Evolutionary conservation across 1,140 invertebrate genomes (phyloP), one percentile per base, ranked within the genome.

Genomic region (Helicorthomorpha holstii): DNA sequence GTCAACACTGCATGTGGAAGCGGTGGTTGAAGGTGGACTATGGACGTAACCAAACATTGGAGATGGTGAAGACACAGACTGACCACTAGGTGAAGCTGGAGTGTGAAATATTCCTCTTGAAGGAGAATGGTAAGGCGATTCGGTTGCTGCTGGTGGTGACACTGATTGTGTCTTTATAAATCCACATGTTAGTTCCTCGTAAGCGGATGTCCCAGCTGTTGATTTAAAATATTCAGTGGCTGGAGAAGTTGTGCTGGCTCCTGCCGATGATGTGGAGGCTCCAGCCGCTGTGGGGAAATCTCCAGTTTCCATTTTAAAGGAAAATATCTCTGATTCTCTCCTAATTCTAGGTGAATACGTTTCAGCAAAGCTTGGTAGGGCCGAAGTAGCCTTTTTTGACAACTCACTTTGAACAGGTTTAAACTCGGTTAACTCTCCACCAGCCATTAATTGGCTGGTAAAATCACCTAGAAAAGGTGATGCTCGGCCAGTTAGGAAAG

Each of bases 341-440:
- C 59, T 73, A 73, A 54, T 67, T 66, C 70, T 75, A 34, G 81
- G 74, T 27, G 81, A 83, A 64, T 86, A 86, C 25, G 82, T 87
- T 67, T 87, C 85, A 70, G 85, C 81, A 68, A 86, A 88, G 29
- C 29, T 34, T 16, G 29, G 29, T 34, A 34, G 29, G 16, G 29
- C 29, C 29, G 29, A 7, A 16, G 29, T 7, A 34, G 29, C 29
- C n/a, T n/a, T n/a, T n/a, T n/a, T n/a, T n/a, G n/a, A n/a, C n/a
- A n/a, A n/a, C n/a, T n/a, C n/a, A n/a, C n/a, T n/a, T n/a, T n/a
- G n/a, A n/a, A n/a, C 29, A 7, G 29, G 29, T 34, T 34, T 34
- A 34, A 7, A 34, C 16, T 34, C 29, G 7, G 29, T 7, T 16
- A 34, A 34, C 29, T 16, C 16, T 34, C 29, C 29, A 16, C 29